Percentiles rank a stretch among this genome's conserved stretches.
phyloP scores from a whole-genome alignment of 92 coral and sea anemone species.

The Porites divaricata region DNA sequence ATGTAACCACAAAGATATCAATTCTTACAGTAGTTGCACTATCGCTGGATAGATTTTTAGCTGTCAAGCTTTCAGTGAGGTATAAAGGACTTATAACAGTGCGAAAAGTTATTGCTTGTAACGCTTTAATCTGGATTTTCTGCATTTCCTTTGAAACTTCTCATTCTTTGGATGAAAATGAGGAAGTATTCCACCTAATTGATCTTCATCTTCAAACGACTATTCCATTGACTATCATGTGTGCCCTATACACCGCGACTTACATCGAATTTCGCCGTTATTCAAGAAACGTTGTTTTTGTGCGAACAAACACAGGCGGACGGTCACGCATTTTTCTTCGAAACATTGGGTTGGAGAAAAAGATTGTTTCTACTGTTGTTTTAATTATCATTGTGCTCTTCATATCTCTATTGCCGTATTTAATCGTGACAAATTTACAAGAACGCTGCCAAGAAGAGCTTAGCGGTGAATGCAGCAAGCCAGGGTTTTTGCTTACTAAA shows the following conservation, averaged over 20 bases:
- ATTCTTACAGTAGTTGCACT: constrained; percentile 67
- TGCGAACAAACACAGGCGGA: constrained; percentile 8
- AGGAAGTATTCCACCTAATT: constrained; percentile 45
- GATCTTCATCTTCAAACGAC: constrained; percentile 80
- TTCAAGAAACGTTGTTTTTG: constrained; percentile 62
- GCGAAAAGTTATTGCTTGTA: constrained; percentile 39
- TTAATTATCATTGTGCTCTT: constrained; percentile 58
- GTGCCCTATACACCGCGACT: constrained; percentile 53
- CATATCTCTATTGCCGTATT: constrained; percentile 59
- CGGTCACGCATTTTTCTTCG: constrained; percentile 23
- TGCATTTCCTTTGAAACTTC: constrained; percentile 60
- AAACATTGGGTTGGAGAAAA: constrained; percentile 61
- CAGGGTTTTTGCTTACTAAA: constrained; percentile 4
- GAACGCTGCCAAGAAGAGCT: constrained; percentile 39
- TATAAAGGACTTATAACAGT: constrained; percentile 55
- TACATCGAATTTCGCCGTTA: constrained; percentile 65
- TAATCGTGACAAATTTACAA: constrained; percentile 43
- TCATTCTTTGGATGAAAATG: constrained; percentile 35
- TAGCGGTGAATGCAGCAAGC: constrained; percentile 1
- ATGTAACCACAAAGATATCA: constrained; percentile 67
- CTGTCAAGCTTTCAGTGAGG: constrained; percentile 61
- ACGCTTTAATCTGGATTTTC: constrained; percentile 55
- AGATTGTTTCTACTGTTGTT: constrained; percentile 54
- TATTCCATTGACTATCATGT: constrained; percentile 47
- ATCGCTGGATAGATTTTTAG: constrained; percentile 70